Evolutionary conservation across 2,888 invertebrate species (phyloP).

Genomic region (Parascotia fuliginaria): DNA sequence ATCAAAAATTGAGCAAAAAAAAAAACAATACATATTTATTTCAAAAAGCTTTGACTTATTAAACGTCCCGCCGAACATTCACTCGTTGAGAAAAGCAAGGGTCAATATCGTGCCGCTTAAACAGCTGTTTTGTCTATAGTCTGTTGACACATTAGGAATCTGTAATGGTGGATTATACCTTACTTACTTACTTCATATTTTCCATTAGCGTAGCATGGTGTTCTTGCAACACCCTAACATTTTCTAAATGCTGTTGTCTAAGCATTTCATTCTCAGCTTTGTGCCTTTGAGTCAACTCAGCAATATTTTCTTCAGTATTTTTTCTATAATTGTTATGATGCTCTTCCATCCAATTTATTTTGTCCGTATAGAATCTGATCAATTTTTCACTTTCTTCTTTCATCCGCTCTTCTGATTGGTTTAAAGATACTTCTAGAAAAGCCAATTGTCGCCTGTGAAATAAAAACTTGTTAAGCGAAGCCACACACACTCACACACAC

Average conservation of each 20-base stretch:
- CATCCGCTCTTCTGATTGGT: constrained; percentile 85
- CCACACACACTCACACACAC: too few relatives aligned
- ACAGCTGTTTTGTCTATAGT: too few relatives aligned
- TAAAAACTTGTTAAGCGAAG: neutral
- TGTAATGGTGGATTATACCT: too few relatives aligned
- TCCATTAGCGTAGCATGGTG: constrained; percentile 84
- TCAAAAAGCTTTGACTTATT: too few relatives aligned
- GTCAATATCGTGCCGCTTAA: too few relatives aligned
- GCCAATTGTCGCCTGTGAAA: constrained; percentile 85
- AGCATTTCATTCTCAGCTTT: constrained; percentile 72
- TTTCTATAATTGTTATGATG: constrained; percentile 80
- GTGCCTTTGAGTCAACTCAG: constrained; percentile 75
- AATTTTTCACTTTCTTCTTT: constrained; percentile 85
- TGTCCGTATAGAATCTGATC: constrained; percentile 79
- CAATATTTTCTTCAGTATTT: constrained; percentile 81
- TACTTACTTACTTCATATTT: constrained; percentile 77
- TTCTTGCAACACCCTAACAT: constrained; percentile 72
- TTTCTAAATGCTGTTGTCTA: constrained; percentile 78
- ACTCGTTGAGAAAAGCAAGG: too few relatives aligned
- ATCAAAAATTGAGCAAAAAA: too few relatives aligned
- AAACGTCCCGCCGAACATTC: too few relatives aligned
- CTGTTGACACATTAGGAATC: too few relatives aligned
- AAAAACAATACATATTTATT: too few relatives aligned
- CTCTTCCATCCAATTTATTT: constrained; percentile 81
- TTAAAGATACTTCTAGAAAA: constrained; percentile 84